phyloP scores from a whole-genome alignment of 2,797 vertebrate species.

The Eulemur rubriventer region DNA sequence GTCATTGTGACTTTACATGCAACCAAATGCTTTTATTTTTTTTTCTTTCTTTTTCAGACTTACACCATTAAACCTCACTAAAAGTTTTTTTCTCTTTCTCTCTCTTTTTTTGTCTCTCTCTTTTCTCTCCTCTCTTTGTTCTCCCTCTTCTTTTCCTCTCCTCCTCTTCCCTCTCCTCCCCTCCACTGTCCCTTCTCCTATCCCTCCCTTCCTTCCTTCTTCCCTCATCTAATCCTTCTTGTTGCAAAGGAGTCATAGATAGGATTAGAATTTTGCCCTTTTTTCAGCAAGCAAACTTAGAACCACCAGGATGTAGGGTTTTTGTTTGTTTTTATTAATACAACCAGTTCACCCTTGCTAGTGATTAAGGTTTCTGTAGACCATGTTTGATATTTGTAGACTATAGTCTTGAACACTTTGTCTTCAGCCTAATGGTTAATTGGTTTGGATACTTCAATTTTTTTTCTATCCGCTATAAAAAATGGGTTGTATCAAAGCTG shows the following conservation, averaged over 20 bases:
- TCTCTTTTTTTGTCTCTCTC: too few relatives aligned
- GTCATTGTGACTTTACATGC: not conserved
- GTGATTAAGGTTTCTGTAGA: not conserved
- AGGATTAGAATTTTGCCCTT: not conserved
- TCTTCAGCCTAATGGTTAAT: not conserved
- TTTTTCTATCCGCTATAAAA: not conserved
- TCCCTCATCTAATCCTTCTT: not conserved
- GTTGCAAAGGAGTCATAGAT: not conserved
- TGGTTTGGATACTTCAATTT: not conserved
- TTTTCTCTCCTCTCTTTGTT: not conserved
- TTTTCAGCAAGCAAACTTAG: not conserved
- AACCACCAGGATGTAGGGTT: not conserved
- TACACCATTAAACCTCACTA: not conserved
- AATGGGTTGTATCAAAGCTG: not conserved
- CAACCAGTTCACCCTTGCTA: not conserved
- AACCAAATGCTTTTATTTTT: not conserved
- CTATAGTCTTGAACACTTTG: not conserved
- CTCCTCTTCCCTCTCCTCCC: too few relatives aligned
- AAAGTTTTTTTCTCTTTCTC: not conserved
- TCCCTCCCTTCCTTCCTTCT: not conserved
- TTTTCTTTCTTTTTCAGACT: not conserved
- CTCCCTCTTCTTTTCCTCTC: not conserved
- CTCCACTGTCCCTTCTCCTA: not conserved
- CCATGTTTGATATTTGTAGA: not conserved
- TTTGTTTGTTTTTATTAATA: not conserved